phyloP scores from a whole-genome alignment of 2,888 invertebrate species.

The Rhagium mordax region DNA sequence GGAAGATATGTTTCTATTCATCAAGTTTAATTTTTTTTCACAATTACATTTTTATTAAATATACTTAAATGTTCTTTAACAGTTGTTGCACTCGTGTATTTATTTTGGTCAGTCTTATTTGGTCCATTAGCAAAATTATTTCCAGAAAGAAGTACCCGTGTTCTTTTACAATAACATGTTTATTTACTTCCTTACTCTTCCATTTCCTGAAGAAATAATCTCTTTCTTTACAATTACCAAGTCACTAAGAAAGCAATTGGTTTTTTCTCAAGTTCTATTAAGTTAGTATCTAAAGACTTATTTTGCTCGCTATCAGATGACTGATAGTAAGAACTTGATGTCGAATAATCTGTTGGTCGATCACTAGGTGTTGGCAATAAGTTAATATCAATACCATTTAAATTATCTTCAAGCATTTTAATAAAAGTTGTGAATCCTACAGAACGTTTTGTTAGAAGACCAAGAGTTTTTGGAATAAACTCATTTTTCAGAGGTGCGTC shows the following conservation, averaged over 20 bases:
- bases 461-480: slow-evolving; percentile 61
- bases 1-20: slow-evolving; percentile 42
- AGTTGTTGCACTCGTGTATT: neutral
- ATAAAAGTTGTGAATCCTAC: slow-evolving; percentile 62
- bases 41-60: slow-evolving; percentile 60
- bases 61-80: slow-evolving; percentile 45
- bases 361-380: slow-evolving; percentile 63
- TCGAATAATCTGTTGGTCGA: slow-evolving; percentile 67
- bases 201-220: neutral
- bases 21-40: slow-evolving; percentile 63
- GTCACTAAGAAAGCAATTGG: slow-evolving; percentile 14
- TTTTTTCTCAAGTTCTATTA: slow-evolving; percentile 62
- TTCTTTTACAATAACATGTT: neutral
- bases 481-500: slow-evolving; percentile 54
- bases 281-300: slow-evolving; percentile 57
- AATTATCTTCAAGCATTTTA: slow-evolving; percentile 64
- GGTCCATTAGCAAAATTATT: neutral
- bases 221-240: neutral
- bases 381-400: slow-evolving; percentile 61
- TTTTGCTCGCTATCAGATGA: slow-evolving; percentile 67
- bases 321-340: slow-evolving; percentile 67
- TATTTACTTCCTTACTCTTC: neutral
- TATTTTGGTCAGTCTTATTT: neutral
- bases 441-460: slow-evolving; percentile 35
- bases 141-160: neutral